phyloP scores from a whole-genome alignment of 2,113 vertebrate genomes.

The Polyodon spathula region DNA sequence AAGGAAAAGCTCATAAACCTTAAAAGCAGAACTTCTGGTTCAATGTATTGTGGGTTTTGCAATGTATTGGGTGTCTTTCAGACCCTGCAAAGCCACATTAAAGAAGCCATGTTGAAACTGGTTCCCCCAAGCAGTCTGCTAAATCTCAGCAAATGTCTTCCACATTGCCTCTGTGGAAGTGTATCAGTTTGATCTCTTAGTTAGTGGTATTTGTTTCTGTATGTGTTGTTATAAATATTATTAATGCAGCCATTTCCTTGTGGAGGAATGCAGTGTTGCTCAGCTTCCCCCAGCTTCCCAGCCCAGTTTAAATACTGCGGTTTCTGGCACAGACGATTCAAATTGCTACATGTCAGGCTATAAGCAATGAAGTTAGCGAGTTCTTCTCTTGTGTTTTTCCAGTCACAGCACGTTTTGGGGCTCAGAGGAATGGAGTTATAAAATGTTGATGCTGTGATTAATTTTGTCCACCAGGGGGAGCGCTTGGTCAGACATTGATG shows the following conservation, averaged over 20 bases:
- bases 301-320: background rate
- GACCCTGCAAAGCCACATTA: no score
- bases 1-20: no score
- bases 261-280: background rate
- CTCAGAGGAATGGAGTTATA: background rate
- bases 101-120: no score
- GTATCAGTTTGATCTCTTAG: background rate
- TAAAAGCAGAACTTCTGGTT: no score
- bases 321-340: background rate
- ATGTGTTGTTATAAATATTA: conserved; percentile 8
- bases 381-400: background rate
- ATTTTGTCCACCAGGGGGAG: no score
- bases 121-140: background rate
- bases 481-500: no score
- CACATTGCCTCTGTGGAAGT: background rate
- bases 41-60: no score
- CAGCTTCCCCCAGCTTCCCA: background rate
- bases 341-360: background rate
- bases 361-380: background rate
- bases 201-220: background rate
- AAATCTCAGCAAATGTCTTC: background rate
- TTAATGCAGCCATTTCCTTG: background rate
- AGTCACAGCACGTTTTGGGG: background rate
- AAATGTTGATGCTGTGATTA: no score
- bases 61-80: no score